Evolutionary conservation across 2,113 vertebrate species (phyloP), one percentile per base, ranked within the genome.

Genomic region (Entelurus aequoreus): DNA sequence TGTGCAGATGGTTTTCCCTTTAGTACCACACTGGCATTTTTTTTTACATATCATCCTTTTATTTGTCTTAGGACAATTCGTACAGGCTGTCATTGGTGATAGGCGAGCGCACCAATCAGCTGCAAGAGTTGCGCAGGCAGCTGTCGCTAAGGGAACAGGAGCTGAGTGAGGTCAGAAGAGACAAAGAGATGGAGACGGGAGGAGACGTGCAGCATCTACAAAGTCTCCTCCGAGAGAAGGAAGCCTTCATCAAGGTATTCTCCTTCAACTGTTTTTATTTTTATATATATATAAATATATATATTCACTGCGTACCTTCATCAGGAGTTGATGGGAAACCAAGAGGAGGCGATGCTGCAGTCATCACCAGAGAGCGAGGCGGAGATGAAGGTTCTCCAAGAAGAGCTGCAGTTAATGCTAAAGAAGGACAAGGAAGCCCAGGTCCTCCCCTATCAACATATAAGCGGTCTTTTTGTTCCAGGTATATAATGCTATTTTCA

Each of bases 401-500:
- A 97, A 16, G 94, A 98, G 54, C 86, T 98, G 62, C 91, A 92
- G 64, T 89, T 98, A 42, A 86, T 93, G 69, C 71, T 84, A 5
- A 94, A 88, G 88, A 98, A 94, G 72, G 93, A 96, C 75, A 88
- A 84, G 68, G 94, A 96, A 76, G 92, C 92, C 81, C 93, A 93
- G 92, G 96, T 99, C 80, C 85, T 81, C 44, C 1, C 40, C 21
- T 54, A 15, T 51, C 8, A 57, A 38, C 6, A 58, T 46, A 1
- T 48, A 46, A 48, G 42, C 16, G 44, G 19, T 48, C 35, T 15
- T 61, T 55, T 4, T 4, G 7, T 16, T 16, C 15, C 48, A 13
- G 48, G 14, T 16, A 38, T 11, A 4, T 28, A 49, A 0, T 4
- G 12, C 13, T 46, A 0, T 62, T 51, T 58, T 9, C 60, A 4